These are phyloP conservation scores for Nomada lathburiana DNA, from an alignment of 2,888 invertebrate species.

Conservation along the genomic window DNA sequence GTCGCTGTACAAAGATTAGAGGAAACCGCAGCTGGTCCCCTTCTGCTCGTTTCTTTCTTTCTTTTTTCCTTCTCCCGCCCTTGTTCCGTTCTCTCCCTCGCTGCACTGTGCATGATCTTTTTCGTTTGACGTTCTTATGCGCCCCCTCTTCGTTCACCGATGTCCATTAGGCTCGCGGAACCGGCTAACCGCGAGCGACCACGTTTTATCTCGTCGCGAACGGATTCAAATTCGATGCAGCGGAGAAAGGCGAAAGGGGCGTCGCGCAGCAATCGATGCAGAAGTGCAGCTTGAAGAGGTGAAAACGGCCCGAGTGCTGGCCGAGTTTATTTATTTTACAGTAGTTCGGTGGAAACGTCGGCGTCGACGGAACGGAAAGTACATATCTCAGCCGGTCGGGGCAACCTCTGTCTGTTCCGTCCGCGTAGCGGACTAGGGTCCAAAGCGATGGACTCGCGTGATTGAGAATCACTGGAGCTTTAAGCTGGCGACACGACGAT, in stretches of 20 bases:
- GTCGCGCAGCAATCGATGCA: not conserved
- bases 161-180: constrained; percentile 38
- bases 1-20: constrained; percentile 71
- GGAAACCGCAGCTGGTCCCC: constrained; percentile 73
- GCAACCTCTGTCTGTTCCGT: constrained; percentile 19
- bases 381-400: constrained; percentile 15
- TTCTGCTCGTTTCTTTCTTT: constrained; percentile 54
- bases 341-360: constrained; percentile 40
- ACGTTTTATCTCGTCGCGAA: constrained; percentile 21
- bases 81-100: not conserved
- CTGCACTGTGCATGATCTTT: not conserved
- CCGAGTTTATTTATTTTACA: constrained; percentile 51
- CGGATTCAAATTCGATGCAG: constrained; percentile 31
- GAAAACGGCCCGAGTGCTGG: constrained; percentile 2
- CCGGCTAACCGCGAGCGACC: constrained; percentile 25
- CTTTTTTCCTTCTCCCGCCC: not conserved
- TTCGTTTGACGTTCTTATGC: not conserved
- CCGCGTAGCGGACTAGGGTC: constrained; percentile 32
- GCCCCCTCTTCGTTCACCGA: not conserved
- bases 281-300: too few relatives aligned
- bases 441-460: constrained; percentile 63
- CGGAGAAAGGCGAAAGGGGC: not conserved
- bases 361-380: constrained; percentile 34
- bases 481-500: constrained; percentile 81
- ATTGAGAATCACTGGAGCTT: constrained; percentile 81